These are phyloP conservation scores for Drosophila micromelanica DNA, from an alignment of 1,140 invertebrate genomes.

Conservation along the genomic window DNA sequence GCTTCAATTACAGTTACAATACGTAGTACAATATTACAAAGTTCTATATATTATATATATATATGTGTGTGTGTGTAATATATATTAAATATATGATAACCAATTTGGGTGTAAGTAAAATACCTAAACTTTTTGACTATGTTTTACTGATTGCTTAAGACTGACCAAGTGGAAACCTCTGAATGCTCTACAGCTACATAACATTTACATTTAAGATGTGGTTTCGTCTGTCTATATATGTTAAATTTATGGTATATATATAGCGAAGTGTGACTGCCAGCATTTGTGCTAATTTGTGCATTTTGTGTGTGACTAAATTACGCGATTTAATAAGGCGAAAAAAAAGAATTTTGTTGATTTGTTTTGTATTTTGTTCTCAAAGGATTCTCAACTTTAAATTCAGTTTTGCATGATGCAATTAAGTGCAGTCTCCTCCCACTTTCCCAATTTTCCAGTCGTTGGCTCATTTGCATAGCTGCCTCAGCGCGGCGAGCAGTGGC, in stretches of 20 bases:
- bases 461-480: slow-evolving; percentile 72
- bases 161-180: slow-evolving; percentile 40
- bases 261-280: slow-evolving; percentile 37
- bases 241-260: slow-evolving; percentile 32
- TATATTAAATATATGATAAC: slow-evolving; percentile 22
- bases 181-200: slow-evolving; percentile 47
- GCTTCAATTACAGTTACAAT: slow-evolving; percentile 68
- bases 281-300: slow-evolving; percentile 19
- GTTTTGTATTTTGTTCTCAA: slow-evolving; percentile 18
- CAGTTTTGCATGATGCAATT: slow-evolving; percentile 48
- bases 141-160: slow-evolving; percentile 44
- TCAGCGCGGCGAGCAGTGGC: slow-evolving; percentile 57
- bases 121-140: slow-evolving; percentile 32
- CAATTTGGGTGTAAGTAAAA: slow-evolving; percentile 22
- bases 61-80: slow-evolving; percentile 16
- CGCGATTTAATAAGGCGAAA: slow-evolving; percentile 14
- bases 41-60: slow-evolving; percentile 34
- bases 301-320: background rate
- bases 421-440: slow-evolving; percentile 44
- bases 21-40: slow-evolving; percentile 69
- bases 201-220: slow-evolving; percentile 39
- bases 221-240: slow-evolving; percentile 7
- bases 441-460: background rate
- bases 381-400: slow-evolving; percentile 32
- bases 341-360: slow-evolving; percentile 11